Evolutionary conservation across 1,140 invertebrate genomes (phyloP), one percentile per base, ranked within the genome.

Genomic region (Cydia amplana): DNA sequence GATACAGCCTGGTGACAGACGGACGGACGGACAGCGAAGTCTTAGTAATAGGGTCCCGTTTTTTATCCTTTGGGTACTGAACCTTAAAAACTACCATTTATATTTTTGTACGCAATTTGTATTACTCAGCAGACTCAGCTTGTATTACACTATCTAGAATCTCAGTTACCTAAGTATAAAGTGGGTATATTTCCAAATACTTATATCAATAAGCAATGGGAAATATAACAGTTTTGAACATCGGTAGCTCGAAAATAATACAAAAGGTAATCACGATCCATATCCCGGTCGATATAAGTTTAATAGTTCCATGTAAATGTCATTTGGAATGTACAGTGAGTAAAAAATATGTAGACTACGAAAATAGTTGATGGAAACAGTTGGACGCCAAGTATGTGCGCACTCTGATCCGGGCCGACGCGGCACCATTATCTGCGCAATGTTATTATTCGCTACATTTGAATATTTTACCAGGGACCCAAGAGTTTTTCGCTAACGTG

Each of bases 401-500:
- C n/a, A 36, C 65, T 70, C 65, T 43, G 65, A 40, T 43, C 65
- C 65, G 65, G 20, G n/a, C 25, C 25, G 72, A 55, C 77, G 73
- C 70, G 78, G 75, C 70, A 72, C 73, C 76, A 82, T 83, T 85
- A 80, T 85, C 79, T 81, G 77, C 74, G 65, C 36, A 70, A 70
- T 40, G 77, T 77, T 75, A 76, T 78, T 85, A 82, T 82, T 82
- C 78, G 74, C 74, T 55, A 79, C 76, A 80, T 83, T 80, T 84
- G 81, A 85, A 85, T 84, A 85, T 83, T 84, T 85, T 82, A 80
- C 78, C 73, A 81, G 75, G 49, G 65, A 25, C 77, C 78, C 76
- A 75, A 67, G 65, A 70, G 23, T 70, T 72, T 80, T 80, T 77
- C 78, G 60, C 67, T 76, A 79, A 80, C 72, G 65, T 76, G 75